phyloP scores from a whole-genome alignment of 1,140 invertebrate genomes.

The Atopsyche davidsoni region DNA sequence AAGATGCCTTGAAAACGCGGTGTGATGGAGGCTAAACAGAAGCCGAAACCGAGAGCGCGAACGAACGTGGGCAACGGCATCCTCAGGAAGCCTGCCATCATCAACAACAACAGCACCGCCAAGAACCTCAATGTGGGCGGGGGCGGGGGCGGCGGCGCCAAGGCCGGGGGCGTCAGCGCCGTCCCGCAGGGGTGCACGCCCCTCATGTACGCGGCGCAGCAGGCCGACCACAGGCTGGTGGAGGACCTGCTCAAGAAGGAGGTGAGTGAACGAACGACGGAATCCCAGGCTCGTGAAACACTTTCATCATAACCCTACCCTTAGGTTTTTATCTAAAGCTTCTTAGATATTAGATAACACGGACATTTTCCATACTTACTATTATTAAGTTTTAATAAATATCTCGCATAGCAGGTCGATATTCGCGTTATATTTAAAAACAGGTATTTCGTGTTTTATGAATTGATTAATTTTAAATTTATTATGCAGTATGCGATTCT shows the following conservation, averaged over 20 bases:
- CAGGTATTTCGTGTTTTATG: too few relatives aligned
- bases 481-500: too few relatives aligned
- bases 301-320: too few relatives aligned
- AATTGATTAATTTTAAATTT: too few relatives aligned
- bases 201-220: constrained; percentile 87
- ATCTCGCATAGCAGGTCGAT: too few relatives aligned
- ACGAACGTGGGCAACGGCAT: constrained; percentile 26
- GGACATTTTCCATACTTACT: too few relatives aligned
- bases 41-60: constrained; percentile 7
- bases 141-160: constrained; percentile 48
- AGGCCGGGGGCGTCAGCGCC: constrained; percentile 36
- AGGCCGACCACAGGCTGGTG: constrained; percentile 50
- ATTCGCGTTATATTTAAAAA: too few relatives aligned
- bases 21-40: constrained; percentile 27
- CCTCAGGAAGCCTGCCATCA: constrained; percentile 17
- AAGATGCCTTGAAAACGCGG: not conserved
- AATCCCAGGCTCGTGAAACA: too few relatives aligned
- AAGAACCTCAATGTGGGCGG: constrained; percentile 29
- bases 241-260: constrained; percentile 44
- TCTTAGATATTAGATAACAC: too few relatives aligned
- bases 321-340: too few relatives aligned
- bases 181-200: constrained; percentile 59
- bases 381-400: too few relatives aligned
- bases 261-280: too few relatives aligned
- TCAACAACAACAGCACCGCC: constrained; percentile 24